Evolutionary conservation across 2,797 vertebrate species (phyloP).

Genomic region (Orestias chungarensis): DNA sequence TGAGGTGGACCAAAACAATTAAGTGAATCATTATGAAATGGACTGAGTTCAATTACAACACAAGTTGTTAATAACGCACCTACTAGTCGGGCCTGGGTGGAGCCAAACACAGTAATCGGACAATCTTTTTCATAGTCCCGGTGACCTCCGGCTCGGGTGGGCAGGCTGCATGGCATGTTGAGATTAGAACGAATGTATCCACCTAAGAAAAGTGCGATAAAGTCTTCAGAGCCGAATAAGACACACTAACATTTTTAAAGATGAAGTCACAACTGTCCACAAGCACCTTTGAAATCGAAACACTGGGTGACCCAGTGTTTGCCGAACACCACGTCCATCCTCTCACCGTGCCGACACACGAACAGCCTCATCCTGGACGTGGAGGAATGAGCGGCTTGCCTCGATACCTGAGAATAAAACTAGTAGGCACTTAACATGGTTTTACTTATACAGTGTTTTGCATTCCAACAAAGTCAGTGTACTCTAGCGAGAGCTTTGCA

Average conservation of each 20-base stretch:
- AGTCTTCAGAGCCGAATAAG: conserved; percentile 9
- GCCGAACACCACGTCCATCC: conserved; percentile 99
- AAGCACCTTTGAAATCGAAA: conserved; percentile 95
- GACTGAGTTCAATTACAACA: neutral
- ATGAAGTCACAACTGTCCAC: too few species aligned
- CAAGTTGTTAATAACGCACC: conserved; percentile 74
- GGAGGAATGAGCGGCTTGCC: conserved; percentile 80
- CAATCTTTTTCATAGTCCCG: conserved; percentile 97
- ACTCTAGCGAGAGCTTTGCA: neutral
- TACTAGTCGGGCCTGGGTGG: conserved; percentile 92
- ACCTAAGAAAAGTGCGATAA: conserved; percentile 72
- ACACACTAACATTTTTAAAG: neutral
- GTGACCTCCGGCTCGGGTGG: conserved; percentile 87
- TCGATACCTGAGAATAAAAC: conserved; percentile 78
- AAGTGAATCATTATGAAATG: neutral
- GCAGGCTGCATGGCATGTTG: conserved; percentile 94
- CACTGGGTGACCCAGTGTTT: conserved; percentile 98
- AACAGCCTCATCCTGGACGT: conserved; percentile 91
- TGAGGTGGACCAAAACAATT: conserved; percentile 55
- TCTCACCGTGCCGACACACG: conserved; percentile 96
- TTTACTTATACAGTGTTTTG: too few species aligned
- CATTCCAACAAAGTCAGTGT: neutral
- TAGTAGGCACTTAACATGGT: too few species aligned
- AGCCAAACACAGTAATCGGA: conserved; percentile 96
- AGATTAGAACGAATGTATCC: conserved; percentile 94